Percentiles rank a stretch among this genome's conserved stretches.
Conservation (phyloP, 1,140 invertebrate genomes). For the Ceratoteleas bidentatus region DNA sequence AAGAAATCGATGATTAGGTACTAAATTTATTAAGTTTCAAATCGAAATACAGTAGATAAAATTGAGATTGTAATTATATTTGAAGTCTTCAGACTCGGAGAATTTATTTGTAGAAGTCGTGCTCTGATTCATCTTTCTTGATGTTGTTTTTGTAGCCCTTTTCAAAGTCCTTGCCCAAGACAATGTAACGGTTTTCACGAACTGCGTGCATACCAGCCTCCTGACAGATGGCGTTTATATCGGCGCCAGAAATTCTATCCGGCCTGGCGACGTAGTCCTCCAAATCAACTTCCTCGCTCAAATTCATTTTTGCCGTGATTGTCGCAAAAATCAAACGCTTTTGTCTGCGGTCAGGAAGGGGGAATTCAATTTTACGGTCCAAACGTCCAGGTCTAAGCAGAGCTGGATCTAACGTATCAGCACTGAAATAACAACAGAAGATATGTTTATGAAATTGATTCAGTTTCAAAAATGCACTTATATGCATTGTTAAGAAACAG, state of each 20-base stretch:
- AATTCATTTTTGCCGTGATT: slow-evolving; percentile 99
- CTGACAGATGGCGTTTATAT: slow-evolving; percentile 99
- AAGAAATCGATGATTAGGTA: slow-evolving; percentile 22
- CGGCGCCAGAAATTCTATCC: slow-evolving; percentile 99
- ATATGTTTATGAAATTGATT: not conserved
- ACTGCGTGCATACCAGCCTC: slow-evolving; percentile 98
- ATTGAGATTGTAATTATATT: slow-evolving; percentile 1
- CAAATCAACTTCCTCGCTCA: slow-evolving; percentile 99
- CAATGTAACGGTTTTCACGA: slow-evolving; percentile 98
- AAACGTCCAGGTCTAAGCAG: slow-evolving; percentile 97
- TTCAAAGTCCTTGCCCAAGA: slow-evolving; percentile 99
- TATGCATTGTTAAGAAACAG: no score
- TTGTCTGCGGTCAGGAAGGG: slow-evolving; percentile 97
- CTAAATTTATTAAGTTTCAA: slow-evolving; percentile 43
- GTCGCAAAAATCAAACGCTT: slow-evolving; percentile 99
- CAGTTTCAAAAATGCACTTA: no score
- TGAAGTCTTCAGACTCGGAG: not conserved
- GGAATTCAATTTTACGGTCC: slow-evolving; percentile 99
- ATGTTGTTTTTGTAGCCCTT: slow-evolving; percentile 99
- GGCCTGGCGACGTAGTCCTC: slow-evolving; percentile 99
- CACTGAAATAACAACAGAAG: slow-evolving; percentile 81
- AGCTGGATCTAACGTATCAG: slow-evolving; percentile 99
- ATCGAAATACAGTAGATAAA: slow-evolving; percentile 41
- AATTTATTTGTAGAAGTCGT: slow-evolving; percentile 99
- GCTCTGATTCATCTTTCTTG: slow-evolving; percentile 99